Evolutionary conservation across 2,888 invertebrate genomes (phyloP), one percentile per base, ranked within the genome.

Genomic region (Xylota sylvarum): DNA sequence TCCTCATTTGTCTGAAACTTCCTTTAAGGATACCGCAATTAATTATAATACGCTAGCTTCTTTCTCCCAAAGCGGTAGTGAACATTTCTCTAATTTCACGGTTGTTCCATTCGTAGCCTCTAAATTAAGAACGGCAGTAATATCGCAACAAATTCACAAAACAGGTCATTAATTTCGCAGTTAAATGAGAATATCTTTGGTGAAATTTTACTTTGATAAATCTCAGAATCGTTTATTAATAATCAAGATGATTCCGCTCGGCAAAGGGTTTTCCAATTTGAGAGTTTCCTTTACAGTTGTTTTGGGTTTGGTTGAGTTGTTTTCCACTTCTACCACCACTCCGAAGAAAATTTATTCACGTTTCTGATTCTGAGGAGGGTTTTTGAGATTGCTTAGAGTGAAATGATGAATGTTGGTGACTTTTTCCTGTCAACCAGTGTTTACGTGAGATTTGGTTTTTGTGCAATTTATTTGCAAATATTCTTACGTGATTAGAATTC

Each of bases 131-230:
- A 10, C 23, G 23, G 27, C 46, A 35, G 32, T 76, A 32, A 40
- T 35, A 60, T 35, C 19, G 10, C 19, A 17, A 65, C 14, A 32
- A 76, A 64, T 55, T 55, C 55, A 19, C 17, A 19, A 40, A 17
- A 19, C 14, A 27, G 40, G n/a, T 48, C 76, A 77, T 43, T 77
- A 40, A 77, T 77, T 67, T 67, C 77, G 67, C 67, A 67, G 37
- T 48, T 12, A 40, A 40, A 58, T 77, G 58, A 67, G 32, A 37
- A 50, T 56, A 46, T 58, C 37, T 9, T 10, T 10, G 55, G 40
- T 55, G 37, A 76, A 76, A 58, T 58, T 37, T 27, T n/a, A n/a
- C 56, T 77, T 67, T 77, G 58, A 77, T 67, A 30, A 67, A 76
- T 58, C 19, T 23, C 3, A 67, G 46, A 35, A 19, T 67, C 48